Base-by-base conservation (phyloP, 2,113 vertebrate species). In the Rana temporaria region DNA sequence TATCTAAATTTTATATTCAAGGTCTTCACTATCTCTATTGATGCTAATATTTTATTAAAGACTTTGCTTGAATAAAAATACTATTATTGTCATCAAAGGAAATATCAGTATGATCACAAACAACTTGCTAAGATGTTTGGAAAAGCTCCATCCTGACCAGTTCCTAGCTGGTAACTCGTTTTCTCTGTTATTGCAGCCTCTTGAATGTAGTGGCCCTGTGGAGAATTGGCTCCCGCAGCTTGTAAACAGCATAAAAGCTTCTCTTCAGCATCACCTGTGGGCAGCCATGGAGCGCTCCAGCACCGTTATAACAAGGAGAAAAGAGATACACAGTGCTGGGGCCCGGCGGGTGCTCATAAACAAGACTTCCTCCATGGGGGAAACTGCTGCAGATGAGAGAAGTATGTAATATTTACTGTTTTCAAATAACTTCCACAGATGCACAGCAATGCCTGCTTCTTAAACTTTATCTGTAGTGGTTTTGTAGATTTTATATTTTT, bases 181-280 rank as follows among this genome's bases (percentile, higher is more conserved):
- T 84, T 86, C 63, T 87, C 84, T 90, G 87, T 87, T 81, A 87
- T 65, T 87, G 84, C 38, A 85, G 84, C 79, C 84, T 26, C 74
- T 85, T 80, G 72, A 70, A 60, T 85, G 84, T 57, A 69, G 72
- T n/a, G 72, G 84, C 38, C 84, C 71, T 68, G 78, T 76, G 63
- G 84, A 85, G 84, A 52, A 19, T 32, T 81, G 84, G 79, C 48
- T 85, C 20, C 56, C 79, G 34, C 79, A 81, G 38, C 79, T 85
- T 69, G 65, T 82, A 76, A 52, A 79, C 32, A 85, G 84, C 65
- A 82, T 82, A 24, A 77, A 70, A 75, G 65, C 42, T 22, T 79
- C 72, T 32, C 72, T 85, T 56, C 72, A 77, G 42, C 65, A 69
- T 69, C 34, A 82, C 32, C 65, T 85, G 16, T 64, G 67, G 55